Evolutionary conservation across 2,797 vertebrate genomes (phyloP), one percentile per base, ranked within the genome.

Genomic region (Nannoperca australis): DNA sequence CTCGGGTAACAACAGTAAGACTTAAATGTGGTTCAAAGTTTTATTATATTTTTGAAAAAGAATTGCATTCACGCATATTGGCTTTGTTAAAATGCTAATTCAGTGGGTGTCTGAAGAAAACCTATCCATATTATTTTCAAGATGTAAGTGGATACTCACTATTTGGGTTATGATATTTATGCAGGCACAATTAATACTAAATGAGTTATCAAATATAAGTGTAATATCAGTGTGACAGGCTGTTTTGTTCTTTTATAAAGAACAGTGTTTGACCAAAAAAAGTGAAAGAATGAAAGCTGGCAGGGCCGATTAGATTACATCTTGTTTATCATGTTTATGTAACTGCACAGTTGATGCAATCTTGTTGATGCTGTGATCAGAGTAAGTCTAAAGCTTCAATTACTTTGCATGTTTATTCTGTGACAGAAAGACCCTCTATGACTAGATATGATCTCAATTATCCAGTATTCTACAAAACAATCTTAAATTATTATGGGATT

Each of bases 401-500:
- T 34, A 70, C 66, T n/a, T 22, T 34, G 2, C 49, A 32, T 69
- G 44, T 78, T 79, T 70, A 11, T 40, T 59, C 34, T 71, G 58
- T 70, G 79, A 58, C 68, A 47, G 56, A 24, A 11, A 11, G 4
- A 58, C 49, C 44, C 47, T 76, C 40, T 54, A 42, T 70, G 30
- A 36, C 60, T 76, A 27, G 61, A 66, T 64, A 72, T 66, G 50
- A 79, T 82, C 74, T 70, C 65, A 74, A 58, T 81, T 76, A 75
- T 67, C 7, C 18, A 80, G n/a, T 11, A 62, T 38, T 61, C 45
- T 67, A 36, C 54, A 76, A 76, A 73, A 79, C 74, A 84, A 51
- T 83, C 68, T 78, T 58, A 20, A 62, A 56, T 72, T 78, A 60
- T 83, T 66, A 84, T 78, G 83, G 51, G 44, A 81, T 89, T 73